Conservation (phyloP, 2,888 invertebrate genomes). For the Eupithecia inturbata region DNA sequence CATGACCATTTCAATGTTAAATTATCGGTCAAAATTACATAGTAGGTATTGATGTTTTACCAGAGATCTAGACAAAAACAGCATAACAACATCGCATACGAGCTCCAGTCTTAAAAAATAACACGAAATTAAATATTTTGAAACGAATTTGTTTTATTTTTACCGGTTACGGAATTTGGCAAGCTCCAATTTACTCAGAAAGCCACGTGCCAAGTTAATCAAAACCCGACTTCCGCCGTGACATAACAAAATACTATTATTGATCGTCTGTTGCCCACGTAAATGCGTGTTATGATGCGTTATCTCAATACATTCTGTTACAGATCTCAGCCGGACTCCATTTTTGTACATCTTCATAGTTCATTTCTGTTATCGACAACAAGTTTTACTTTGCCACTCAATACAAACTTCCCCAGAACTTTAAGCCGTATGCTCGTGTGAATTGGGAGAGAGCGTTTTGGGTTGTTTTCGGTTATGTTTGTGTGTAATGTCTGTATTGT, state of each 20-base stretch:
- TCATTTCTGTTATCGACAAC: constrained; percentile 45
- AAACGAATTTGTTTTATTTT: not conserved
- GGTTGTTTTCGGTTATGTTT: constrained; percentile 19
- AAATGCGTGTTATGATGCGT: constrained; percentile 65
- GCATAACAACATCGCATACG: not conserved
- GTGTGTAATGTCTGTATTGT: constrained; percentile 57
- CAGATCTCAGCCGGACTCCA: constrained; percentile 60
- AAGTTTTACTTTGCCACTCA: constrained; percentile 29
- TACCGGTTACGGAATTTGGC: not conserved
- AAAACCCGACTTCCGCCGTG: constrained; percentile 39
- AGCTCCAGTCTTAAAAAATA: not conserved
- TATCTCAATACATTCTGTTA: constrained; percentile 71
- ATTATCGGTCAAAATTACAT: not conserved
- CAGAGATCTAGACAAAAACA: not conserved
- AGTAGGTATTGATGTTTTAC: not conserved
- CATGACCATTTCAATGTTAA: constrained; percentile 7
- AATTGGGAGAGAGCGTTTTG: constrained; percentile 9
- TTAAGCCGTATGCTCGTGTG: constrained; percentile 42
- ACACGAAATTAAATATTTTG: not conserved
- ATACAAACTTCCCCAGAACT: constrained; percentile 27
- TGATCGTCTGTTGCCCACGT: constrained; percentile 68
- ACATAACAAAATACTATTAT: constrained; percentile 63
- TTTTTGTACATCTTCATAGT: constrained; percentile 65
- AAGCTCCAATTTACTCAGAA: not conserved
- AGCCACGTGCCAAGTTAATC: constrained; percentile 10